These are phyloP conservation scores for Leptoteleia sp. DNA, from an alignment of 1,140 invertebrate species.

Conservation along the genomic window DNA sequence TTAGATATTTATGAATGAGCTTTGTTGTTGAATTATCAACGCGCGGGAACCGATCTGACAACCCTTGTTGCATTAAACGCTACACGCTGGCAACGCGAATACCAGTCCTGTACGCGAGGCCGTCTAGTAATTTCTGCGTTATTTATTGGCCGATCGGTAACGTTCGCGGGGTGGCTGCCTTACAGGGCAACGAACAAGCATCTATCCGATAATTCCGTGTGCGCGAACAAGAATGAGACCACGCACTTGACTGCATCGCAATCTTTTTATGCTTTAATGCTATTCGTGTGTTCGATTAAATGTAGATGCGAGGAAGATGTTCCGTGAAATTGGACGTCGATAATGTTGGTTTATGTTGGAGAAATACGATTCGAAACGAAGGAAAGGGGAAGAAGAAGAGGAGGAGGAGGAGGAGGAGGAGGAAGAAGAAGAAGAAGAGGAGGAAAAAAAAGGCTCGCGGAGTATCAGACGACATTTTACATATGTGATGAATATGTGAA, in stretches of 20 bases:
- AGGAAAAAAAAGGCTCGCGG: slow-evolving; percentile 4
- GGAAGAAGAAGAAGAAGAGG: no score
- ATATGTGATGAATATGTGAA: slow-evolving; percentile 12
- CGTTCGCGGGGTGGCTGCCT: slow-evolving; percentile 67
- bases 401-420: no score
- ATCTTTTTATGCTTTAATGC: slow-evolving; percentile 53
- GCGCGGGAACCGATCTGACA: slow-evolving; percentile 60
- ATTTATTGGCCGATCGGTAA: slow-evolving; percentile 72
- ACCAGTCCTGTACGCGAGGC: slow-evolving; percentile 57
- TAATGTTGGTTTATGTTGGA: slow-evolving; percentile 39
- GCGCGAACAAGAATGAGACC: slow-evolving; percentile 63
- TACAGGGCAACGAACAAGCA: slow-evolving; percentile 59
- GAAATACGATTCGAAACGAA: slow-evolving; percentile 7
- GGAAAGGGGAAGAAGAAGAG: no score
- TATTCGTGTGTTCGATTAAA: slow-evolving; percentile 58
- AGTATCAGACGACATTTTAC: slow-evolving; percentile 28
- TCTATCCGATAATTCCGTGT: slow-evolving; percentile 57
- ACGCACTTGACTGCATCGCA: slow-evolving; percentile 40
- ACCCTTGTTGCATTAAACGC: slow-evolving; percentile 67
- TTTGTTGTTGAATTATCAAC: slow-evolving; percentile 67
- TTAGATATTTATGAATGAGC: slow-evolving; percentile 64
- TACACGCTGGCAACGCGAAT: slow-evolving; percentile 53
- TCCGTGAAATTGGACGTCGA: slow-evolving; percentile 51
- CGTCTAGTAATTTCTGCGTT: slow-evolving; percentile 69
- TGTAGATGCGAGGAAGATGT: slow-evolving; percentile 59